These are phyloP conservation scores for Anguilla obscura DNA, from an alignment of 2,797 vertebrate genomes.

Conservation along the genomic window DNA sequence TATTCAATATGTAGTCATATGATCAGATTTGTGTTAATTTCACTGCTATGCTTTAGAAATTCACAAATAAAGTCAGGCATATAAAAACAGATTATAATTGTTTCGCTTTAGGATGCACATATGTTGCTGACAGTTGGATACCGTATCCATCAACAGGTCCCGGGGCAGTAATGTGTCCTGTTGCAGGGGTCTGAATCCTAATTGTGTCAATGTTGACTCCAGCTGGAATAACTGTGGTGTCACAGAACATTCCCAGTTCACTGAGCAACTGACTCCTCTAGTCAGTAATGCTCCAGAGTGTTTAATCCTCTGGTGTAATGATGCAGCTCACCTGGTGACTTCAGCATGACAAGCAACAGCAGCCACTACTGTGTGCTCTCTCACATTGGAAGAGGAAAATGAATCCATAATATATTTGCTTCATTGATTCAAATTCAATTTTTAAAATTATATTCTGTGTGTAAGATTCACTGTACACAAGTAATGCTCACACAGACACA, in stretches of 20 bases:
- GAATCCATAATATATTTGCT: too few relatives aligned
- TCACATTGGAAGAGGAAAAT: too few relatives aligned
- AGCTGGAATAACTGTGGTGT: background rate
- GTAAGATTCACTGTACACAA: background rate
- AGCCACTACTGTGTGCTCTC: too few relatives aligned
- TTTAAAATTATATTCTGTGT: too few relatives aligned
- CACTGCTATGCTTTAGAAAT: background rate
- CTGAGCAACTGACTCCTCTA: background rate
- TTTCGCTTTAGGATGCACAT: background rate
- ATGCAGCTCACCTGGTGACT: too few relatives aligned
- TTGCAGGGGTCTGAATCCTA: background rate
- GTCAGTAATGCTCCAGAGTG: background rate
- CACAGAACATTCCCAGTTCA: background rate
- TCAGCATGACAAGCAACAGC: too few relatives aligned
- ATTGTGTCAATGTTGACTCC: background rate
- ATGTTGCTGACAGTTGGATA: background rate
- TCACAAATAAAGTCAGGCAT: background rate
- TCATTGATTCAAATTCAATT: too few relatives aligned
- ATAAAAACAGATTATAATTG: background rate
- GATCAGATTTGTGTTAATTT: constrained; percentile 23
- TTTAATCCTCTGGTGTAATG: too few relatives aligned
- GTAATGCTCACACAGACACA: too few relatives aligned
- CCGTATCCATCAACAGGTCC: background rate
- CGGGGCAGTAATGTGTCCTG: background rate
- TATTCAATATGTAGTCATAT: constrained; percentile 18